Evolutionary conservation across 2,113 vertebrate species (phyloP), one percentile per base, ranked within the genome.

Genomic region (Pelvicachromis taeniatus): DNA sequence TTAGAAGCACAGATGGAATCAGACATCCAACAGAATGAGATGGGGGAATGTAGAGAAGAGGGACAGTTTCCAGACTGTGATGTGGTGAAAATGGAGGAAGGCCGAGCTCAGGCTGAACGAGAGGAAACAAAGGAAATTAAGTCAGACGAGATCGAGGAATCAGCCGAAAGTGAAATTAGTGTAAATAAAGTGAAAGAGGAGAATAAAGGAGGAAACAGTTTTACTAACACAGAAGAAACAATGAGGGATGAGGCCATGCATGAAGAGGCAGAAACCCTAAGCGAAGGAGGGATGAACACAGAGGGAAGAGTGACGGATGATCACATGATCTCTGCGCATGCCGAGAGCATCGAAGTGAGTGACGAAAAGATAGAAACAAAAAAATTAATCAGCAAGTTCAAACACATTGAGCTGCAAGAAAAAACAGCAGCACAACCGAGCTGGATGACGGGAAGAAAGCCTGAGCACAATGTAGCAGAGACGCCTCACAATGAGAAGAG

Each of bases 81-180:
- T 35, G 80, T 89, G 52, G 77, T 90, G 52, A 93, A 84, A 59
- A 95, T 95, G 92, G 94, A 95, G 88, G 94, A 96, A 61, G 95
- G 90, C 3, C 81, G 85, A 91, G 90, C 54, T 19, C 65, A 78
- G 52, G 58, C 45, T 14, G 84, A 50, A n/a, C 13, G 5, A 9
- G 68, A 29, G 16, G 80, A 59, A 12, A 10, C 79, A 16, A 19
- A 16, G 4, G 68, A 85, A 40, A 33, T 11, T 12, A 84, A 82
- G 59, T 77, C 45, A 9, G 68, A 48, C 50, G 86, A 87, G 48
- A 61, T 78, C 48, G 45, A 16, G 13, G 81, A 88, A 65, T 31
- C 35, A 29, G 80, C 88, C 8, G 52, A 58, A 23, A 19, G 26
- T 21, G 42, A 83, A 80, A 90, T 82, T 33, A 38, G 4, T 45